These are phyloP conservation scores for Trinorchestia longiramus DNA, from an alignment of 1,140 invertebrate genomes.

Conservation along the genomic window DNA sequence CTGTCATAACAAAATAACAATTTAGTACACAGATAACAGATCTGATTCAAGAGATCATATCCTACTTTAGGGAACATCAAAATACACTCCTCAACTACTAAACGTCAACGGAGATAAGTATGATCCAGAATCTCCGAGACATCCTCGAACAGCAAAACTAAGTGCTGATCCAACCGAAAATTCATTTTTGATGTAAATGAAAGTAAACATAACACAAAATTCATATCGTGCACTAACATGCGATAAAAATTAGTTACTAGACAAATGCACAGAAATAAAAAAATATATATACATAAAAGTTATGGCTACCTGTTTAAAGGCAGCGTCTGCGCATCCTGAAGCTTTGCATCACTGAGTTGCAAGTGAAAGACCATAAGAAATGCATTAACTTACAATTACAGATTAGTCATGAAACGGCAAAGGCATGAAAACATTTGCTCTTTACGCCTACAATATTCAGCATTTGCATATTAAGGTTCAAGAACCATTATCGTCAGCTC, in stretches of 20 bases:
- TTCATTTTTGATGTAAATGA: too few relatives aligned
- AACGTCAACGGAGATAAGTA: too few relatives aligned
- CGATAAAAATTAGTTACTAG: background rate
- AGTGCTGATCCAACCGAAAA: too few relatives aligned
- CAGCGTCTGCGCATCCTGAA: slow-evolving; percentile 42
- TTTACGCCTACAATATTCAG: too few relatives aligned
- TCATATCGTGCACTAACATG: background rate
- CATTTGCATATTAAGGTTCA: background rate
- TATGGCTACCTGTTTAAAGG: slow-evolving; percentile 28
- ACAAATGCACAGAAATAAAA: background rate
- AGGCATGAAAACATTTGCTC: background rate
- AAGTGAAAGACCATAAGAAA: background rate
- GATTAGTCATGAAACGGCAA: background rate
- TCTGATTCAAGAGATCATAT: too few relatives aligned
- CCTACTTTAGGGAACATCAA: too few relatives aligned
- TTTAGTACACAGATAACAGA: too few relatives aligned
- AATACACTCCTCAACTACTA: too few relatives aligned
- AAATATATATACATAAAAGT: background rate
- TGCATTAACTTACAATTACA: background rate
- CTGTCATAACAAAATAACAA: too few relatives aligned
- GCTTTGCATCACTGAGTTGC: slow-evolving; percentile 43
- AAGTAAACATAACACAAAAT: background rate
- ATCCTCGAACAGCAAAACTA: too few relatives aligned
- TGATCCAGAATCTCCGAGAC: too few relatives aligned
- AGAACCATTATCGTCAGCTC: too few relatives aligned